These are phyloP conservation scores for Diogma glabrata DNA, from an alignment of 2,888 invertebrate genomes.

Conservation along the genomic window DNA sequence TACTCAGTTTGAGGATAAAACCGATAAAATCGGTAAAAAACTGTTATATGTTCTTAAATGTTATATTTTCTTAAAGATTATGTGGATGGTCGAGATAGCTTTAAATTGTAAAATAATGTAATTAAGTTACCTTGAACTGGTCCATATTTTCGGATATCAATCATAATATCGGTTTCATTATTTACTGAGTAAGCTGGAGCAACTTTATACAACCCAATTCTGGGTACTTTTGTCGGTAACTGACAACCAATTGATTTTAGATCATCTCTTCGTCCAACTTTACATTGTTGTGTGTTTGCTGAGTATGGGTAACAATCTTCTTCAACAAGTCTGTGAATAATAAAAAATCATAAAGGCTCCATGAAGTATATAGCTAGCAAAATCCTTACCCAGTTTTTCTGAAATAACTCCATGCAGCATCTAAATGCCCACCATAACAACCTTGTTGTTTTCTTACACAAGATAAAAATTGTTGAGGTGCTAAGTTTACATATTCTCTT, in stretches of 20 bases:
- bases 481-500: conserved; percentile 54
- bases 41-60: too few relatives aligned
- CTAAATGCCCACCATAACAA: conserved; percentile 81
- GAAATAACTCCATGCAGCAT: conserved; percentile 84
- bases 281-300: conserved; percentile 50
- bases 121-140: conserved; percentile 69
- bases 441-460: conserved; percentile 73
- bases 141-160: conserved; percentile 79
- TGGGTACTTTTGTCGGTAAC: conserved; percentile 36
- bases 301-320: conserved; percentile 78
- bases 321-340: conserved; percentile 67
- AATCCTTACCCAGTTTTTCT: conserved; percentile 65
- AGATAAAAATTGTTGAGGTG: conserved; percentile 76
- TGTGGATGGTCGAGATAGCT: too few relatives aligned
- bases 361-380: too few relatives aligned
- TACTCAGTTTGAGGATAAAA: too few relatives aligned
- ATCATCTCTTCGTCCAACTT: conserved; percentile 39
- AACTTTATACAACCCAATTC: conserved; percentile 54
- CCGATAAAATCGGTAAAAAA: too few relatives aligned
- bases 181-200: conserved; percentile 66
- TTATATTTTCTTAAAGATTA: too few relatives aligned
- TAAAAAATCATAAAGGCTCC: too few relatives aligned
- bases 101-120: conserved; percentile 5
- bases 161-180: conserved; percentile 77
- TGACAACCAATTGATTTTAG: conserved; percentile 45